A percentile compares a stretch with the other conserved stretches of the same genome.
Evolutionary conservation across 2,888 invertebrate species (phyloP).

Genomic region (Megamerina dolium): DNA sequence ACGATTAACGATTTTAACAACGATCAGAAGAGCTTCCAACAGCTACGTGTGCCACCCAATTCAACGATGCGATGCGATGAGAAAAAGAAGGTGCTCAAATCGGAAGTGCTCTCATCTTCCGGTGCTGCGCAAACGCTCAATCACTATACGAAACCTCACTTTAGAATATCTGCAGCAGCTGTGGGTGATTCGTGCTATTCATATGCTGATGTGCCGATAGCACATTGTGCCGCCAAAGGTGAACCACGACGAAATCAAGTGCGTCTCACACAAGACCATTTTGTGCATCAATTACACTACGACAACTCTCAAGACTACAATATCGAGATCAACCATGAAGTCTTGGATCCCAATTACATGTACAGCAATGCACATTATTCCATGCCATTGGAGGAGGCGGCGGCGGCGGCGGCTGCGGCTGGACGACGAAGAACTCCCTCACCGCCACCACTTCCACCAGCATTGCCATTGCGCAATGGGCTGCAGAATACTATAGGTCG

Average conservation of each 20-base stretch:
- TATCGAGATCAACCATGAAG: conserved; percentile 26
- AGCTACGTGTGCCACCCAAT: conserved; percentile 46
- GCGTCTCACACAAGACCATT: conserved; percentile 26
- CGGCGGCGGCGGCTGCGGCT: too few relatives aligned
- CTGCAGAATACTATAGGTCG: conserved; percentile 27
- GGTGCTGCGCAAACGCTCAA: conserved; percentile 30
- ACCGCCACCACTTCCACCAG: conserved; percentile 46
- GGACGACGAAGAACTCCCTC: conserved; percentile 41
- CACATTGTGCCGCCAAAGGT: conserved; percentile 24
- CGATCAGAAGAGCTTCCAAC: conserved; percentile 44
- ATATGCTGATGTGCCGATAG: conserved; percentile 41
- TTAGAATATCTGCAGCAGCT: conserved; percentile 32
- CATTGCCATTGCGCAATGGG: conserved; percentile 45
- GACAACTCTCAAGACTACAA: conserved; percentile 24
- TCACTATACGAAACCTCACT: conserved; percentile 42
- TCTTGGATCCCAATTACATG: conserved; percentile 46
- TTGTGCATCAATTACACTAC: conserved; percentile 21
- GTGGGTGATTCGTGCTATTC: conserved; percentile 42
- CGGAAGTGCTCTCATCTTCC: conserved; percentile 19
- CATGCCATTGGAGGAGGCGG: conserved; percentile 42
- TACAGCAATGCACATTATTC: conserved; percentile 46
- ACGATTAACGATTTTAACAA: conserved; percentile 83
- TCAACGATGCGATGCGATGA: conserved; percentile 42
- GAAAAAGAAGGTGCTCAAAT: conserved; percentile 33
- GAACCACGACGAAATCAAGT: conserved; percentile 19